phyloP scores from a whole-genome alignment of 2,888 invertebrate genomes.

The Melangyna quadrimaculata region DNA sequence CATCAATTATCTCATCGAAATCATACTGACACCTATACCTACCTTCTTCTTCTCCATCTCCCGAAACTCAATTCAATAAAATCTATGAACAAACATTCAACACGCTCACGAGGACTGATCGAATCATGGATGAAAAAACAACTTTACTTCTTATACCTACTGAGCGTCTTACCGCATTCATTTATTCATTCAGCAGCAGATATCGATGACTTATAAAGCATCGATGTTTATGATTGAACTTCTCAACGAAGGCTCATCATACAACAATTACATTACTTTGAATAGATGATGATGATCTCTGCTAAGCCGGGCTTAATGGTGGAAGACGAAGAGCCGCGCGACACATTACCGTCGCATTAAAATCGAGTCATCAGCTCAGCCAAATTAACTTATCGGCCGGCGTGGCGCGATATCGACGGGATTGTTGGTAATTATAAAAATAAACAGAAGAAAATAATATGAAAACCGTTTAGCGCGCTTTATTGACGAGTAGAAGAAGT shows the following conservation, averaged over 20 bases:
- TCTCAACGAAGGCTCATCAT: conserved; percentile 48
- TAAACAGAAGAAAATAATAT: conserved; percentile 58
- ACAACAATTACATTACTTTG: conserved; percentile 60
- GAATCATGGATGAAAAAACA: conserved; percentile 22
- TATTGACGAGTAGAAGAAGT: conserved; percentile 51
- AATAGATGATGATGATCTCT: conserved; percentile 35
- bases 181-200: conserved; percentile 26
- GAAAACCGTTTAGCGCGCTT: conserved; percentile 55
- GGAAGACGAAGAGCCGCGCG: conserved; percentile 11
- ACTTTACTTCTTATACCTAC: conserved; percentile 7
- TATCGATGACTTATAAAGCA: conserved; percentile 41
- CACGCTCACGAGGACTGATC: conserved; percentile 19
- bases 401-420: too few species aligned
- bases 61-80: conserved; percentile 33
- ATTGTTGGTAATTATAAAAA: conserved; percentile 68
- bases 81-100: conserved; percentile 45
- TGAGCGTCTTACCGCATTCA: conserved; percentile 8
- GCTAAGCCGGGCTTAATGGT: conserved; percentile 15
- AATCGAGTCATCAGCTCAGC: conserved; percentile 63
- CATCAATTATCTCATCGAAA: conserved; percentile 59
- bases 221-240: conserved; percentile 43
- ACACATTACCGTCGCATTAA: conserved; percentile 69
- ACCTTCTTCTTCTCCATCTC: background rate
- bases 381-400: conserved; percentile 54
- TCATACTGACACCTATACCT: background rate